phyloP scores from a whole-genome alignment of 2,113 vertebrate species.

The Clupea harengus region DNA sequence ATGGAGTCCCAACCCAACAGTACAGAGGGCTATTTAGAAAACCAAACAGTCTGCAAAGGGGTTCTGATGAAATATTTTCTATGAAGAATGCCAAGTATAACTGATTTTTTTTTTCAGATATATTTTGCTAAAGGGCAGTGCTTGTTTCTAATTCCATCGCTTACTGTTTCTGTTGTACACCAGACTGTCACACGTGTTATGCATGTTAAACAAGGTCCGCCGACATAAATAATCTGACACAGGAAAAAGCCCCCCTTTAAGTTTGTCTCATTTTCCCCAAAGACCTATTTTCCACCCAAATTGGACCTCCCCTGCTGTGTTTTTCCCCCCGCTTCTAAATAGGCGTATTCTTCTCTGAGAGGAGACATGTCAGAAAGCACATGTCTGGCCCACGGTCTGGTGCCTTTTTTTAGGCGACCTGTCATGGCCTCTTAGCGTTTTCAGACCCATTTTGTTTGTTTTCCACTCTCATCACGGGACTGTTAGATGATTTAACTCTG shows the following conservation, averaged over 20 bases:
- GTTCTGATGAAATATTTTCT: not conserved
- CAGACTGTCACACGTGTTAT: not conserved
- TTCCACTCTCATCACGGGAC: not conserved
- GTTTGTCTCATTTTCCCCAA: not conserved
- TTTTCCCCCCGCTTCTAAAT: not conserved
- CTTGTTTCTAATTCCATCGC: not conserved
- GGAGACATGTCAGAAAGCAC: slow-evolving; percentile 14
- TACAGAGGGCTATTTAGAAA: not conserved
- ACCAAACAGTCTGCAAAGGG: not conserved
- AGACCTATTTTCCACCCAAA: not conserved
- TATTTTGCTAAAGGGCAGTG: not conserved
- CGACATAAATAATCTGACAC: not conserved
- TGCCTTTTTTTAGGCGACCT: not conserved
- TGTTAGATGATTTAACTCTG: not conserved
- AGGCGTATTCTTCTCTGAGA: slow-evolving; percentile 11
- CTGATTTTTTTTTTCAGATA: not conserved
- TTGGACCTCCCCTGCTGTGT: not conserved
- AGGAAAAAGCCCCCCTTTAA: not conserved
- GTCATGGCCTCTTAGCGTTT: not conserved
- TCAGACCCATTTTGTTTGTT: not conserved
- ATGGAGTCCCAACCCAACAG: not conserved
- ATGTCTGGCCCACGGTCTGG: not conserved
- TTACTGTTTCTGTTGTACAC: not conserved
- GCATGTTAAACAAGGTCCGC: not conserved
- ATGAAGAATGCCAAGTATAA: not conserved